Evolutionary conservation across 1,140 invertebrate species (phyloP).

Genomic region (Bombus haemorrhoidalis): DNA sequence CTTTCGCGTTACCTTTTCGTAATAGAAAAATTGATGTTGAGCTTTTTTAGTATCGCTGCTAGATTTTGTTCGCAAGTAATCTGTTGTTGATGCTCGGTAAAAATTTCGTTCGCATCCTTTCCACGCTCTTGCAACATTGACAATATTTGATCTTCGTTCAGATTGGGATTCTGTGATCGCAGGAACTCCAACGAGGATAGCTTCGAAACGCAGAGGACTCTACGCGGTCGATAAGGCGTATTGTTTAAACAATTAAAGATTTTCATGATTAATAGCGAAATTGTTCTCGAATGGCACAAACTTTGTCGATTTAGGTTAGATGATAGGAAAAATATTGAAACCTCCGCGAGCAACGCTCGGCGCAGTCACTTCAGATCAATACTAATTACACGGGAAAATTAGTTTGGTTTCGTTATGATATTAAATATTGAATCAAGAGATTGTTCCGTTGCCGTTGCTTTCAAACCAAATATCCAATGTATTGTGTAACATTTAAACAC

Average conservation of each 20-base stretch:
- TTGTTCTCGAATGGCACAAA: background rate
- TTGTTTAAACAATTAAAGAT: constrained; percentile 15
- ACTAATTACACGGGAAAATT: constrained; percentile 32
- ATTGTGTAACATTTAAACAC: background rate
- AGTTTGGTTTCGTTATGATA: constrained; percentile 12
- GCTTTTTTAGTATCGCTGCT: constrained; percentile 45
- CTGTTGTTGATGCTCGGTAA: constrained; percentile 48
- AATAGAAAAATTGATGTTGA: constrained; percentile 50
- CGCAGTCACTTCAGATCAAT: background rate
- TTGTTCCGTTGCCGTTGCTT: constrained; percentile 7
- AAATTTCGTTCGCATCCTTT: constrained; percentile 37
- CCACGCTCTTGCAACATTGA: constrained; percentile 20
- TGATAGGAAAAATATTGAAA: background rate
- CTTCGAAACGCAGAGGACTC: constrained; percentile 46
- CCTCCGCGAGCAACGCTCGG: background rate
- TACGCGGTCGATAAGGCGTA: constrained; percentile 15
- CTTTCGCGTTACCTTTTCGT: constrained; percentile 57
- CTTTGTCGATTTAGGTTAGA: constrained; percentile 25
- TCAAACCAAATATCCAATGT: constrained; percentile 5
- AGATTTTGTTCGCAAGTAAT: constrained; percentile 51
- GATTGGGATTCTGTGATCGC: constrained; percentile 6
- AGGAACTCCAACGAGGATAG: constrained; percentile 44
- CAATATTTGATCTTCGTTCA: constrained; percentile 38
- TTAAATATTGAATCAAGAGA: constrained; percentile 23
- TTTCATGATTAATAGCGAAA: constrained; percentile 21